Evolutionary conservation across 2,888 invertebrate genomes (phyloP).

Genomic region (Troides oblongomaculatus): DNA sequence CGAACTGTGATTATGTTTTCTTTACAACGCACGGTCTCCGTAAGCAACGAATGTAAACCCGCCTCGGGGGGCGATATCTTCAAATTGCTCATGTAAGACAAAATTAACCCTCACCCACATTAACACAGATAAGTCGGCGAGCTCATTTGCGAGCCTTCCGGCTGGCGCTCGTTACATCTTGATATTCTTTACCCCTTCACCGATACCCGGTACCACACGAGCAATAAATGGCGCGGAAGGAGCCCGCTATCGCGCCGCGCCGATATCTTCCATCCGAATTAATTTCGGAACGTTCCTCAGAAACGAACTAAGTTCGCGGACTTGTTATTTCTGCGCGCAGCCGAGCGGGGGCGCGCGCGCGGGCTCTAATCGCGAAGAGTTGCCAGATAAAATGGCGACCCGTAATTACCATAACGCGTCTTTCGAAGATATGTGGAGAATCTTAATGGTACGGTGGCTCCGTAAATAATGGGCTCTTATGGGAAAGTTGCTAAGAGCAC

Average conservation of each 20-base stretch:
- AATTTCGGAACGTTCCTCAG: slow-evolving; percentile 72
- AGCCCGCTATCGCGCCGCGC: slow-evolving; percentile 71
- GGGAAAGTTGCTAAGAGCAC: slow-evolving; percentile 78
- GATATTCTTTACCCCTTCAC: slow-evolving; percentile 80
- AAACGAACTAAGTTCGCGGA: slow-evolving; percentile 76
- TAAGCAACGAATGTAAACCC: slow-evolving; percentile 60
- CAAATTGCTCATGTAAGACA: slow-evolving; percentile 78
- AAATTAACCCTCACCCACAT: slow-evolving; percentile 79
- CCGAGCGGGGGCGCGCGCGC: slow-evolving; percentile 58
- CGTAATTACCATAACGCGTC: slow-evolving; percentile 79
- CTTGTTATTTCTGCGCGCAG: slow-evolving; percentile 75
- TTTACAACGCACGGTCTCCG: slow-evolving; percentile 33
- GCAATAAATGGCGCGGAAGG: slow-evolving; percentile 80
- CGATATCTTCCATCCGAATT: slow-evolving; percentile 81
- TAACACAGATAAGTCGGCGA: slow-evolving; percentile 78
- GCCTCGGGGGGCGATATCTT: slow-evolving; percentile 59
- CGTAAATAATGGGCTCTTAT: slow-evolving; percentile 80
- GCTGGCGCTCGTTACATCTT: slow-evolving; percentile 77
- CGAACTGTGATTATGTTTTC: slow-evolving; percentile 28
- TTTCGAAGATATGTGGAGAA: slow-evolving; percentile 79
- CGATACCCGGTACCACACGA: slow-evolving; percentile 76
- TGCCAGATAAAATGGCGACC: slow-evolving; percentile 79
- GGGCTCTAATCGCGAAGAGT: slow-evolving; percentile 73
- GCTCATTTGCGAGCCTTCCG: slow-evolving; percentile 80
- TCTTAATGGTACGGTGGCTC: slow-evolving; percentile 79